Percentiles rank a stretch among this genome's conserved stretches.
phyloP scores from a whole-genome alignment of 2,888 invertebrate species.

The Lasioglossum malachurum region DNA sequence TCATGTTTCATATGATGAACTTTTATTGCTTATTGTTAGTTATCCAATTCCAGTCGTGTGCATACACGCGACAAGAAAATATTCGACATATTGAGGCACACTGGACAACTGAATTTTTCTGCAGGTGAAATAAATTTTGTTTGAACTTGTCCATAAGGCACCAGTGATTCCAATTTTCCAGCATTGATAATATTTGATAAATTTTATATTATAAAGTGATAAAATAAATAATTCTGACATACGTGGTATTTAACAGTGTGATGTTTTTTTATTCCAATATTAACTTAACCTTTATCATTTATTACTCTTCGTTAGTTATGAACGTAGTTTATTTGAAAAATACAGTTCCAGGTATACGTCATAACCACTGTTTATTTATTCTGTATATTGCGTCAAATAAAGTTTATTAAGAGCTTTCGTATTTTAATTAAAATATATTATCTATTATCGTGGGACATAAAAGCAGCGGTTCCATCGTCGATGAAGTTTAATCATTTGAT shows the following conservation, averaged over 20 bases:
- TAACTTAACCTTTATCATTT: neutral
- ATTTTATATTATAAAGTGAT: neutral
- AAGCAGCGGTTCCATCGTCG: slow-evolving; percentile 16
- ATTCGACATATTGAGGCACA: neutral
- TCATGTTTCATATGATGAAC: neutral
- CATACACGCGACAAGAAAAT: neutral
- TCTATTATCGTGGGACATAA: neutral
- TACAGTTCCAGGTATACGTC: neutral
- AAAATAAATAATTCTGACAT: neutral
- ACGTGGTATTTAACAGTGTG: neutral
- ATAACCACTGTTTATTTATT: neutral
- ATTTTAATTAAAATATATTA: slow-evolving; percentile 5
- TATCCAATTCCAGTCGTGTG: neutral
- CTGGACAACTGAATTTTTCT: neutral
- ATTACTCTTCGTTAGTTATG: too few relatives aligned
- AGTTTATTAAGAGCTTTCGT: neutral
- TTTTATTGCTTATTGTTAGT: neutral
- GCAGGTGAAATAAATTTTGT: neutral
- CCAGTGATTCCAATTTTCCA: neutral
- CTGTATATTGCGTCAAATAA: neutral
- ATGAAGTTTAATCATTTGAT: slow-evolving; percentile 24
- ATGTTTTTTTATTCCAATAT: neutral
- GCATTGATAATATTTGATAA: neutral
- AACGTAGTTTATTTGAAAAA: neutral
- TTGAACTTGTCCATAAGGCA: neutral